Percentiles rank a stretch among this genome's conserved stretches.
phyloP scores from a whole-genome alignment of 2,888 invertebrate species.

The Empis livida region DNA sequence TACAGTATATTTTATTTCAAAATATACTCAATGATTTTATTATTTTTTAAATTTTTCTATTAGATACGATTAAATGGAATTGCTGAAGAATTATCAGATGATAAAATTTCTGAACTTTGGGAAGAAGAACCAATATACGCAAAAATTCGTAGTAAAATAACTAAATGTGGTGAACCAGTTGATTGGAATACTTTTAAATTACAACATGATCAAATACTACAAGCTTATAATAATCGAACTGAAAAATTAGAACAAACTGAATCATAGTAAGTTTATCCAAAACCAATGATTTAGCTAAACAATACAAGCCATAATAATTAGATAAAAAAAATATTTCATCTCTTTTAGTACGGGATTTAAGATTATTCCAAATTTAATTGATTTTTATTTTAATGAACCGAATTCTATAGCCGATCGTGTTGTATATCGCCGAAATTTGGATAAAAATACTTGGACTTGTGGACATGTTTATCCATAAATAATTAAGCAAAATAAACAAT shows the following conservation, averaged over 20 bases:
- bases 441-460: conserved; percentile 18
- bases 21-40: too few relatives aligned
- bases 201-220: conserved; percentile 19
- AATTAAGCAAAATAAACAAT: not conserved
- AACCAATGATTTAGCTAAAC: not conserved
- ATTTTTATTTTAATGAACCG: conserved; percentile 24
- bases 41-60: not conserved
- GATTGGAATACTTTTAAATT: conserved; percentile 16
- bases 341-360: conserved; percentile 25
- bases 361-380: conserved; percentile 25
- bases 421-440: conserved; percentile 19
- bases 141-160: conserved; percentile 25
- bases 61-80: conserved; percentile 20
- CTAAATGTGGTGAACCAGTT: conserved; percentile 24
- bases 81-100: conserved; percentile 21
- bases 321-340: not conserved
- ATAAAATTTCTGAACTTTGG: conserved; percentile 21
- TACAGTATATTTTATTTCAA: too few relatives aligned
- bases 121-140: conserved; percentile 20
- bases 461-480: conserved; percentile 25
- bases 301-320: not conserved
- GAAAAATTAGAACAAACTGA: conserved; percentile 18
- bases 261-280: conserved; percentile 25
- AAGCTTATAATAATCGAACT: conserved; percentile 13
- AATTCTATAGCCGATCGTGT: conserved; percentile 27